Evolutionary conservation across 2,888 invertebrate genomes (phyloP), one percentile per base, ranked within the genome.

Genomic region (Portevinia maculata): DNA sequence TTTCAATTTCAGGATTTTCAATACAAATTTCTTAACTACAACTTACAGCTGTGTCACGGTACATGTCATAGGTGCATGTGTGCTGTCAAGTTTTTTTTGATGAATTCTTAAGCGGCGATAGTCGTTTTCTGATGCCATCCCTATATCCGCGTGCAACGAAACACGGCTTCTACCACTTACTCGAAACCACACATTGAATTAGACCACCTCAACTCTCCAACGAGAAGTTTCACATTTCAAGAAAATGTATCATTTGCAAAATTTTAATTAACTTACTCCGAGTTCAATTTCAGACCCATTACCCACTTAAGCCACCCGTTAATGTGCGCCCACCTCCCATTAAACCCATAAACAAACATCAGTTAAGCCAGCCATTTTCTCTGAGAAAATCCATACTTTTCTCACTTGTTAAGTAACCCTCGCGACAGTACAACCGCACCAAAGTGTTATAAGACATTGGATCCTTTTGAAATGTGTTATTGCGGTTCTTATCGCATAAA

Each of bases 391-490:
- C 62, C 52, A 71, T 73, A 34, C 7, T 34, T 9, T 11, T 11
- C 28, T 34, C n/a, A 44, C 53, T 11, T 32, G 9, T 19, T 28
- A 39, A 48, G 28, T 57, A 60, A 41, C 48, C 74, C 55, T 41
- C 30, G 39, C 39, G 34, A 55, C 57, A 55, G 48, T 64, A 57
- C 55, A 17, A 44, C 44, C 17, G 24, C 44, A 57, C 74, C 55
- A 64, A 74, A 74, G 64, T 64, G 74, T 57, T 55, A 55, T 64
- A 74, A 48, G 74, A 74, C 74, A 57, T 74, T 64, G 48, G 55
- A 74, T 74, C 64, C 74, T 39, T 74, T 74, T 74, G 64, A 74
- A 48, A 73, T 55, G 64, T 74, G 55, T 74, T 74, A 71, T 74
- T 74, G 64, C 50, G 64, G 64, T 64, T 64, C 55, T 74, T 74